These are phyloP conservation scores for Argyrosomus regius DNA, from an alignment of 2,797 vertebrate species.

Conservation along the genomic window DNA sequence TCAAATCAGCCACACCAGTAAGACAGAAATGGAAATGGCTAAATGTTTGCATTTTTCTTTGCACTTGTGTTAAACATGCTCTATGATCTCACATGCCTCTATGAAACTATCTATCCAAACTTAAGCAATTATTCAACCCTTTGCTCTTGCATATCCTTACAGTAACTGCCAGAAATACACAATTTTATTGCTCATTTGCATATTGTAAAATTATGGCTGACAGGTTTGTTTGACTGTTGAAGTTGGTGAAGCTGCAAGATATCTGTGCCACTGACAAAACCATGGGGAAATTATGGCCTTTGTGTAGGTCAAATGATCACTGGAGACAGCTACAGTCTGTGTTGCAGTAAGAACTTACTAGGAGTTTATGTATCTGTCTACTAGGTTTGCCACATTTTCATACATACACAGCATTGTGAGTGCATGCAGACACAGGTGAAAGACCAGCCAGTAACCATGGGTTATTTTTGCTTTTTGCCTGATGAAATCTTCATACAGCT, in stretches of 20 bases:
- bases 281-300: background rate
- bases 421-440: slow-evolving; percentile 61
- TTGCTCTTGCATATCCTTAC: background rate
- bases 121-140: background rate
- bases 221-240: background rate
- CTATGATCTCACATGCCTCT: background rate
- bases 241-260: background rate
- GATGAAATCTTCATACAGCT: slow-evolving; percentile 68
- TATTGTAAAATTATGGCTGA: background rate
- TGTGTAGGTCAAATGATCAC: slow-evolving; percentile 2
- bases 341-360: slow-evolving; percentile 15
- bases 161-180: background rate
- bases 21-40: background rate
- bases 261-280: background rate
- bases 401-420: slow-evolving; percentile 45
- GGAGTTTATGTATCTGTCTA: slow-evolving; percentile 26
- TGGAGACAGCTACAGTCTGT: slow-evolving; percentile 9
- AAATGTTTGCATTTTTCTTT: background rate
- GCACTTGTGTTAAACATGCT: background rate
- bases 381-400: slow-evolving; percentile 46
- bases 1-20: background rate
- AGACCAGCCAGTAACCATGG: slow-evolving; percentile 57
- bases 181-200: background rate
- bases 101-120: background rate
- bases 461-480: slow-evolving; percentile 78